phyloP scores from a whole-genome alignment of 2,888 invertebrate genomes.

The Herminia tarsipennalis region DNA sequence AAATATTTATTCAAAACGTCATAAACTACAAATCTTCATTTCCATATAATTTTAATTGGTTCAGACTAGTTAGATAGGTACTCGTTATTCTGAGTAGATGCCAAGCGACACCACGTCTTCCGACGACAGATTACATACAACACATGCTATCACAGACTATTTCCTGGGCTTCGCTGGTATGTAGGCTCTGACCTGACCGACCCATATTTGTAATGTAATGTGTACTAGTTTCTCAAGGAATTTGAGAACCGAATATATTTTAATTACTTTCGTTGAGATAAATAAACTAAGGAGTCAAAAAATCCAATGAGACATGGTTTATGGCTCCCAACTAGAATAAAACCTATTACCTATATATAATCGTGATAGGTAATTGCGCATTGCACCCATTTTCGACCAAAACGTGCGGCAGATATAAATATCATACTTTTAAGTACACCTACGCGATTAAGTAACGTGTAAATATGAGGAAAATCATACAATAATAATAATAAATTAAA shows the following conservation, averaged over 20 bases:
- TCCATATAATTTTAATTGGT: too few relatives aligned
- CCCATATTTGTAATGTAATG: slow-evolving; percentile 7
- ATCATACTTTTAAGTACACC: too few relatives aligned
- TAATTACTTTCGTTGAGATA: not conserved
- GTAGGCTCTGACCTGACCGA: slow-evolving; percentile 6
- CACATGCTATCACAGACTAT: slow-evolving; percentile 1
- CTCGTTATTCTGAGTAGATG: not conserved
- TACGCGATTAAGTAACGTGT: too few relatives aligned
- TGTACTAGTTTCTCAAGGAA: not conserved
- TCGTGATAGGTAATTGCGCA: too few relatives aligned
- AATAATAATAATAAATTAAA: too few relatives aligned
- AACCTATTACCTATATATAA: too few relatives aligned
- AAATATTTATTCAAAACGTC: too few relatives aligned
- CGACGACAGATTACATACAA: not conserved
- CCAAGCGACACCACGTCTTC: slow-evolving; percentile 1
- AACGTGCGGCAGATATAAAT: too few relatives aligned
- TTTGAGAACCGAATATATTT: not conserved
- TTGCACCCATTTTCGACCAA: too few relatives aligned
- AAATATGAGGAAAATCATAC: too few relatives aligned
- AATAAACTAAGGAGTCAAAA: not conserved
- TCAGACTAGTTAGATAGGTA: too few relatives aligned
- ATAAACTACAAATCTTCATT: too few relatives aligned
- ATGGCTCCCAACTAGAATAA: not conserved
- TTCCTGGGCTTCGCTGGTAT: slow-evolving; percentile 3
- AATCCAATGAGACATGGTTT: not conserved